These are phyloP conservation scores for Bradypodion pumilum DNA, from an alignment of 2,797 vertebrate genomes.

Conservation along the genomic window DNA sequence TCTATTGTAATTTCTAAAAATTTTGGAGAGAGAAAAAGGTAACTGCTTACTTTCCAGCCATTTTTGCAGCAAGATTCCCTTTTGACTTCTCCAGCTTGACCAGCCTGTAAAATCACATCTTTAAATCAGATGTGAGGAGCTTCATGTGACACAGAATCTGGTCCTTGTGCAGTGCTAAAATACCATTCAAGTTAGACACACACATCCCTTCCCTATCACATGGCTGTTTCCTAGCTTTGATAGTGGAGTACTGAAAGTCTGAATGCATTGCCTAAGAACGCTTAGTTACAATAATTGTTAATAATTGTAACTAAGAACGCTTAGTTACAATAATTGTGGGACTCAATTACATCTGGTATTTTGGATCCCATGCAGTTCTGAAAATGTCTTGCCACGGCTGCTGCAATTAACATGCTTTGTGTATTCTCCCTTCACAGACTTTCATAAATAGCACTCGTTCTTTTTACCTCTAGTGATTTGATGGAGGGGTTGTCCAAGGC, in stretches of 20 bases:
- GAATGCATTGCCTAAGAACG: no score
- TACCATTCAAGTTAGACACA: no score
- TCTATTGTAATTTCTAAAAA: background rate
- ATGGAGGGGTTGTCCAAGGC: constrained; percentile 21
- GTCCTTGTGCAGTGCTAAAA: background rate
- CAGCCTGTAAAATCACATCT: background rate
- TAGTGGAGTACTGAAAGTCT: no score
- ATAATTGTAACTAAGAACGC: no score
- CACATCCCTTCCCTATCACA: no score
- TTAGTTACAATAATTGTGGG: no score
- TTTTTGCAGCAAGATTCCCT: background rate
- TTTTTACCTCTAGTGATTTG: constrained; percentile 40
- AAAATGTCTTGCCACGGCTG: background rate
- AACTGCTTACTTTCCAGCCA: background rate
- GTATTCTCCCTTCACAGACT: background rate
- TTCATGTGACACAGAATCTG: no score
- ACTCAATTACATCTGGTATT: no score
- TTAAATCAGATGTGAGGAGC: background rate
- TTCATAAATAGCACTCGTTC: background rate
- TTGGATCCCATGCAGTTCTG: no score
- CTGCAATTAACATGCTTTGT: background rate
- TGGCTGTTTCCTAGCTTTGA: no score
- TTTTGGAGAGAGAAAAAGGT: background rate
- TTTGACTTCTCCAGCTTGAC: background rate
- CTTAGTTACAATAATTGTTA: no score